Conservation (phyloP, 2,888 invertebrate genomes). For the Syrphus vitripennis region DNA sequence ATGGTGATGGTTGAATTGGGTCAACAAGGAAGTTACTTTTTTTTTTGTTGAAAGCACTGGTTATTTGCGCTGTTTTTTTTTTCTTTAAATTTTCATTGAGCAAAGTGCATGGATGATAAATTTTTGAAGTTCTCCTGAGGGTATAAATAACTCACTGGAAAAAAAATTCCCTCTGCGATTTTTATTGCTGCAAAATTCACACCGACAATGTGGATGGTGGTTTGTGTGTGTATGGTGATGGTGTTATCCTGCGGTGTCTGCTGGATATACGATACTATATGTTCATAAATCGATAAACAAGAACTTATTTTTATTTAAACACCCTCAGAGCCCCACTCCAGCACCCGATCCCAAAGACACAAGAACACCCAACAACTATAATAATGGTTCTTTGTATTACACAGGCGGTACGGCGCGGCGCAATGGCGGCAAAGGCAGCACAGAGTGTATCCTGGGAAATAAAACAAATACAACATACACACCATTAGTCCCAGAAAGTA, state of each 20-base stretch:
- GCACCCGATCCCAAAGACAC: not conserved
- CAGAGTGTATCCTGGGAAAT: conserved; percentile 1
- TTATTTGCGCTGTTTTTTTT: conserved; percentile 8
- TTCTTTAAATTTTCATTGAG: conserved; percentile 6
- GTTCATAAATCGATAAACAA: conserved; percentile 65
- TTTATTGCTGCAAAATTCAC: conserved; percentile 31
- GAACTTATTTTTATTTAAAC: conserved; percentile 57
- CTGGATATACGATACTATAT: conserved; percentile 8
- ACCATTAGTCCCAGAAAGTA: not conserved
- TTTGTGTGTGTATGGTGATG: not conserved
- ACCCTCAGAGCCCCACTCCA: not conserved
- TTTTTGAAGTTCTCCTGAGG: conserved; percentile 42
- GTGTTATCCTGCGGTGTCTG: conserved; percentile 34
- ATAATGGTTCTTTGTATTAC: not conserved
- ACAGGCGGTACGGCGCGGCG: not conserved
- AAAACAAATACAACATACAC: conserved; percentile 4
- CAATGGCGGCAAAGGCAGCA: not conserved
- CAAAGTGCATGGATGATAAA: conserved; percentile 52
- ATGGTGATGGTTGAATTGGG: conserved; percentile 34
- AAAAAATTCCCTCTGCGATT: not conserved
- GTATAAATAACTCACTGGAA: conserved; percentile 47
- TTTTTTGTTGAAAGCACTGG: not conserved
- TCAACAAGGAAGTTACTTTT: conserved; percentile 37
- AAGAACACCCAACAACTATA: not conserved
- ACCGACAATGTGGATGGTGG: conserved; percentile 1